Conservation (phyloP, 2,113 vertebrate genomes). For the Cyanocitta stelleri region DNA sequence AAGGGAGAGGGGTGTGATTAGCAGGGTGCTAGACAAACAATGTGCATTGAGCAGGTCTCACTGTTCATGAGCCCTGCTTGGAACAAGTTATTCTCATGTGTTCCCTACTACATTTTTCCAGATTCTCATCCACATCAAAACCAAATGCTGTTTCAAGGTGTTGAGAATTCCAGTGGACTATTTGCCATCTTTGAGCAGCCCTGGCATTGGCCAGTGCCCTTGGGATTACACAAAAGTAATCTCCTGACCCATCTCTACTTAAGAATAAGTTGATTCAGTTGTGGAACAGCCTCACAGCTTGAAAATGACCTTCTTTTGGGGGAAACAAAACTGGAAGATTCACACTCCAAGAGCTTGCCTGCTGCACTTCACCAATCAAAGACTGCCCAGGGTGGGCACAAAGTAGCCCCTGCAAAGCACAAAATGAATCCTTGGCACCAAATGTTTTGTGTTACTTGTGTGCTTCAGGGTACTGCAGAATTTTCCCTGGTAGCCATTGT, state of each 20-base stretch:
- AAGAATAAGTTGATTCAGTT: not conserved
- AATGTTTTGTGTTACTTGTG: not conserved
- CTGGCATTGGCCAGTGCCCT: not conserved
- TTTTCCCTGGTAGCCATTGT: not conserved
- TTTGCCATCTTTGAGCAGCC: not conserved
- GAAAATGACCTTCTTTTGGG: not conserved
- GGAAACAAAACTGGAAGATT: not conserved
- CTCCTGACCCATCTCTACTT: not conserved
- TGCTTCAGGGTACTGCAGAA: not conserved
- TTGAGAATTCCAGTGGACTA: not conserved
- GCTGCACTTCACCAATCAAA: not conserved
- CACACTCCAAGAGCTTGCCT: not conserved
- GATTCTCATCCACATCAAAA: not conserved
- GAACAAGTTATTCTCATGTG: not conserved
- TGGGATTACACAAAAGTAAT: not conserved
- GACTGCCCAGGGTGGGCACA: not conserved
- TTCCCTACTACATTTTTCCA: not conserved
- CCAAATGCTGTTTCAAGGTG: fast-evolving
- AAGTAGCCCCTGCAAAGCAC: not conserved
- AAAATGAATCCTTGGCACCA: not conserved
- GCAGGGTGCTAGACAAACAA: not conserved
- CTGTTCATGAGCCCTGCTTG: not conserved
- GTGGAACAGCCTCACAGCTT: not conserved
- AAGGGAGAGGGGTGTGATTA: not conserved
- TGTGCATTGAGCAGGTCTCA: not conserved